Conservation (phyloP, 37 sponge, comb jelly and placozoan species). For the Ephydatia muelleri region DNA sequence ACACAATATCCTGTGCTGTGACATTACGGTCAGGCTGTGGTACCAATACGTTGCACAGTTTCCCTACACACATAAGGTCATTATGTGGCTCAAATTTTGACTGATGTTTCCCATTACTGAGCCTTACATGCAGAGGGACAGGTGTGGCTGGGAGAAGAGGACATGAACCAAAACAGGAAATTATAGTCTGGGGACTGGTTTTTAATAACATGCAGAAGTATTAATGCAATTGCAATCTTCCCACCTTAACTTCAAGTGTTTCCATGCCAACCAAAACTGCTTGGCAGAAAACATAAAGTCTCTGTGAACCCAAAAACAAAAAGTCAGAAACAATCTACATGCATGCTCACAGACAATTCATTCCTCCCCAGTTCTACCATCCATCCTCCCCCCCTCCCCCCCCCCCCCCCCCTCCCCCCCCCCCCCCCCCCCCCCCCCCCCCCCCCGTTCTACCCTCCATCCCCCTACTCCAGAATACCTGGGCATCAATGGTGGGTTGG, state of each 20-base stretch:
- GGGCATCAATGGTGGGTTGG: neutral
- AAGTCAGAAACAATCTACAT: neutral
- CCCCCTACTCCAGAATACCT: constrained; percentile 15
- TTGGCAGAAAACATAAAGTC: constrained; percentile 23
- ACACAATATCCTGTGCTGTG: too few relatives aligned
- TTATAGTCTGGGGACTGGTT: neutral
- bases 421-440: too few relatives aligned
- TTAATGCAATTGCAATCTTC: neutral
- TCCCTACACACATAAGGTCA: too few relatives aligned
- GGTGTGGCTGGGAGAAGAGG: neutral
- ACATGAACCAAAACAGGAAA: neutral
- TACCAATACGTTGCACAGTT: too few relatives aligned
- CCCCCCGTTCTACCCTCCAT: neutral
- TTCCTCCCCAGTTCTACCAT: neutral
- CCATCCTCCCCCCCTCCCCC: too few relatives aligned
- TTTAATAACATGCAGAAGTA: neutral
- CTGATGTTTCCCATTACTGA: too few relatives aligned
- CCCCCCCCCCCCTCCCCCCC: too few relatives aligned
- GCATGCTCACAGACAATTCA: neutral
- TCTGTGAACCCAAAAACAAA: neutral
- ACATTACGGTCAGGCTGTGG: too few relatives aligned
- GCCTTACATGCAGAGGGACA: neutral
- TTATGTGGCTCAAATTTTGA: too few relatives aligned
- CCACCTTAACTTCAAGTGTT: constrained; percentile 30
- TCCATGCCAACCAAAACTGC: constrained; percentile 45